Conservation (phyloP, 1,140 invertebrate species). For the Drosophila burlai region DNA sequence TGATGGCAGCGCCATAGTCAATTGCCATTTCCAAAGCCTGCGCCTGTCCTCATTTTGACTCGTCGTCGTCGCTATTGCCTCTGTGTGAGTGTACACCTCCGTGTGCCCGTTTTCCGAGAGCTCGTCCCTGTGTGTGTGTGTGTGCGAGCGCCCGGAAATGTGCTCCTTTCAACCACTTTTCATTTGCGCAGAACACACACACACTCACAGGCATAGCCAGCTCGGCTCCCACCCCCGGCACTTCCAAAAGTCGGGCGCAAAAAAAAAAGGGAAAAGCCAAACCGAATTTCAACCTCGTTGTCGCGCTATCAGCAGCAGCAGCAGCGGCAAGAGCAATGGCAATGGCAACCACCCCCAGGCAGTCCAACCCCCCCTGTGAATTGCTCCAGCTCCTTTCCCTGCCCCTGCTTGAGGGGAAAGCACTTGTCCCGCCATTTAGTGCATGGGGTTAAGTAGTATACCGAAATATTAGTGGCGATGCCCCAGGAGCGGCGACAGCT, state of each 20-base stretch:
- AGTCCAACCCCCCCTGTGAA: constrained; percentile 25
- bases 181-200: constrained; percentile 73
- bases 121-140: constrained; percentile 11
- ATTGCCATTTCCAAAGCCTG: constrained; percentile 57
- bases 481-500: constrained; percentile 65
- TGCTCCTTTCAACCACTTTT: constrained; percentile 81
- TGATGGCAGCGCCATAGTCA: constrained; percentile 21
- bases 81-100: constrained; percentile 21
- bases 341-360: constrained; percentile 24
- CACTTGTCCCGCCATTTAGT: constrained; percentile 82
- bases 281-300: constrained; percentile 53
- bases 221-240: constrained; percentile 8
- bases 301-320: constrained; percentile 60
- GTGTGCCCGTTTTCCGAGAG: constrained; percentile 21
- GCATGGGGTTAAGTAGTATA: constrained; percentile 80
- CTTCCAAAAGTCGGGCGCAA: constrained; percentile 13
- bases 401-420: constrained; percentile 38
- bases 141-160: constrained; percentile 66
- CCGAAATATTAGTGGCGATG: constrained; percentile 70
- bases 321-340: constrained; percentile 30
- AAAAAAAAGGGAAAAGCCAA: constrained; percentile 30
- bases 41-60: constrained; percentile 76
- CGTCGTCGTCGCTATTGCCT: constrained; percentile 38
- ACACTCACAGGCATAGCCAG: constrained; percentile 14
- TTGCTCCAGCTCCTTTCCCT: constrained; percentile 21